A percentile compares a stretch with the other conserved stretches of the same genome.
Evolutionary conservation across 2,888 invertebrate species (phyloP).

Genomic region (Seira musarum): DNA sequence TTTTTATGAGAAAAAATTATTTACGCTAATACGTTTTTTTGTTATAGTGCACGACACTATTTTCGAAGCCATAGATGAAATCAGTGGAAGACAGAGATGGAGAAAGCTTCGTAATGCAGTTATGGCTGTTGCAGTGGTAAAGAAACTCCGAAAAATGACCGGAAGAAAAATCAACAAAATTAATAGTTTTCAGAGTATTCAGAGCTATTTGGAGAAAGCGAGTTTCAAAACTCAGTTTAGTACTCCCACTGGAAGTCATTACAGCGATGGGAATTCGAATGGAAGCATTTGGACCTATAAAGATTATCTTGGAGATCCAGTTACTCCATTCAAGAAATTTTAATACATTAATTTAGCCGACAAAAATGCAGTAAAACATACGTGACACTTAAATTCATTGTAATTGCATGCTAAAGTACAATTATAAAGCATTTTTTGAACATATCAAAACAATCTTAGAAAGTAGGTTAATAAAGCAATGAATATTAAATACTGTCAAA

Average conservation of each 20-base stretch:
- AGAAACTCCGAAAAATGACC: too few relatives aligned
- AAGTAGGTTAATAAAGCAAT: too few relatives aligned
- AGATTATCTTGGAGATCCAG: conserved; percentile 57
- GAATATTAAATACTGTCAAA: too few relatives aligned
- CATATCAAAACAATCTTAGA: too few relatives aligned
- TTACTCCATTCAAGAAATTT: too few relatives aligned
- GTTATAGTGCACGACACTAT: conserved; percentile 51
- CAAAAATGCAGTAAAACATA: too few relatives aligned
- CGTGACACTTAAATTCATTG: too few relatives aligned
- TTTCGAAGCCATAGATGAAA: conserved; percentile 51
- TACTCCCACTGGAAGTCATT: not conserved
- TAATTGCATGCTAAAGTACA: too few relatives aligned
- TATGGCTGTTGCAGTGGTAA: conserved; percentile 37
- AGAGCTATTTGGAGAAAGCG: not conserved
- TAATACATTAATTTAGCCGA: too few relatives aligned
- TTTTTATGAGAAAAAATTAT: conserved; percentile 15
- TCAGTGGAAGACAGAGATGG: conserved; percentile 47
- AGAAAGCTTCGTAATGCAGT: conserved; percentile 41
- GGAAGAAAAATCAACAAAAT: conserved; percentile 24
- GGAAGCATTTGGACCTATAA: conserved; percentile 28
- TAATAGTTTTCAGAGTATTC: conserved; percentile 20
- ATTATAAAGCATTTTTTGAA: too few relatives aligned
- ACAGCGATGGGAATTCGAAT: not conserved
- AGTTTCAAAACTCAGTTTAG: not conserved
- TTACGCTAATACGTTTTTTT: not conserved